Conservation (phyloP, 1,140 invertebrate genomes). For the Drosophila oshimai region DNA sequence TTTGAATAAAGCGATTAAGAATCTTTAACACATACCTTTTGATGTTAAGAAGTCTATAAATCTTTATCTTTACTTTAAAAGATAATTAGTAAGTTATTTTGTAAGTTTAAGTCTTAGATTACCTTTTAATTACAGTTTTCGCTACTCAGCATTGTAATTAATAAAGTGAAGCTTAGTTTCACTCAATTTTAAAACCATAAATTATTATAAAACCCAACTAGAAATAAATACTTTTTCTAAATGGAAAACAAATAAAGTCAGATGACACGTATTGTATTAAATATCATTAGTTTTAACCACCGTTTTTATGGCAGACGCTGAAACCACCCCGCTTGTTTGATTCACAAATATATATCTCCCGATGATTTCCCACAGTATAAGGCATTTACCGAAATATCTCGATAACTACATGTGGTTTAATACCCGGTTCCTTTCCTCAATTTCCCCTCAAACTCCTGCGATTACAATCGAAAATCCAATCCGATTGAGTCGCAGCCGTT, state of each 20-base stretch:
- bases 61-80: no score
- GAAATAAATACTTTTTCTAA: neutral
- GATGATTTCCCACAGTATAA: conserved; percentile 11
- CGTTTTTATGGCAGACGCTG: neutral
- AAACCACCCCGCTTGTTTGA: neutral
- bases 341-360: conserved; percentile 12
- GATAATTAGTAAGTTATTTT: no score
- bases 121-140: no score
- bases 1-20: no score
- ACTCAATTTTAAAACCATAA: no score
- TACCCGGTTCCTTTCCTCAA: neutral
- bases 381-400: conserved; percentile 22
- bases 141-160: no score
- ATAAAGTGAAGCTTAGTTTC: no score
- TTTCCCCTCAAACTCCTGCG: neutral
- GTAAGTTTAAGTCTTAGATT: no score
- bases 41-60: no score
- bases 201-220: neutral
- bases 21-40: no score
- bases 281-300: conserved; percentile 4
- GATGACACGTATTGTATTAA: conserved; percentile 11
- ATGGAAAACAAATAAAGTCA: neutral
- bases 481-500: conserved; percentile 10
- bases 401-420: conserved; percentile 23
- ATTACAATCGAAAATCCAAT: conserved; percentile 22